phyloP scores from a whole-genome alignment of 1,140 invertebrate genomes.

The Drosophila asahinai region DNA sequence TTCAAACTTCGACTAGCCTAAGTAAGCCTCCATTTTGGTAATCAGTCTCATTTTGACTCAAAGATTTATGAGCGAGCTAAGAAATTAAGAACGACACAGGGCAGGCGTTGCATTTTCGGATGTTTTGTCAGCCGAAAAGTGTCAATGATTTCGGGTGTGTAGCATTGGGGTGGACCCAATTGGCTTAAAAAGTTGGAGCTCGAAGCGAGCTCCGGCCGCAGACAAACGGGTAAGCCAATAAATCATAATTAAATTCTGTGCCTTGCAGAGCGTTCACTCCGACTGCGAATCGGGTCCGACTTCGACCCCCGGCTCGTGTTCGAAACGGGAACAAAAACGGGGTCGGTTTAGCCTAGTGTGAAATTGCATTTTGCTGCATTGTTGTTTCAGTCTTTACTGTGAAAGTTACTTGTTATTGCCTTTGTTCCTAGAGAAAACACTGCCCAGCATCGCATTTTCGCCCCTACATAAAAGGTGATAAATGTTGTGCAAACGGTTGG shows the following conservation, averaged over 20 bases:
- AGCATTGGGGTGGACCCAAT: conserved; percentile 9
- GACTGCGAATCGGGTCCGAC: conserved; percentile 4
- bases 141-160: conserved; percentile 48
- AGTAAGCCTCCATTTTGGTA: background rate
- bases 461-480: conserved; percentile 59
- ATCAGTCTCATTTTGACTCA: background rate
- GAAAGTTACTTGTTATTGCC: conserved; percentile 36
- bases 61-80: conserved; percentile 47
- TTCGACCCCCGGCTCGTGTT: conserved; percentile 4
- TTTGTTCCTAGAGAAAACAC: conserved; percentile 9
- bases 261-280: conserved; percentile 7
- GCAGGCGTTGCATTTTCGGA: conserved; percentile 16
- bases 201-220: conserved; percentile 5
- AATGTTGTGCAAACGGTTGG: conserved; percentile 58
- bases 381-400: conserved; percentile 41
- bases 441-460: background rate
- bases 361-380: conserved; percentile 73
- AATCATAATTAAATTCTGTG: conserved; percentile 74
- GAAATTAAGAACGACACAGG: conserved; percentile 42
- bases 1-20: background rate
- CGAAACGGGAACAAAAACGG: background rate
- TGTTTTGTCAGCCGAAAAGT: conserved; percentile 52
- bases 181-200: conserved; percentile 25
- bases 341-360: conserved; percentile 63
- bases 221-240: conserved; percentile 43